Conservation (phyloP, 2,888 invertebrate genomes). For the Diplazon laetatorius region DNA sequence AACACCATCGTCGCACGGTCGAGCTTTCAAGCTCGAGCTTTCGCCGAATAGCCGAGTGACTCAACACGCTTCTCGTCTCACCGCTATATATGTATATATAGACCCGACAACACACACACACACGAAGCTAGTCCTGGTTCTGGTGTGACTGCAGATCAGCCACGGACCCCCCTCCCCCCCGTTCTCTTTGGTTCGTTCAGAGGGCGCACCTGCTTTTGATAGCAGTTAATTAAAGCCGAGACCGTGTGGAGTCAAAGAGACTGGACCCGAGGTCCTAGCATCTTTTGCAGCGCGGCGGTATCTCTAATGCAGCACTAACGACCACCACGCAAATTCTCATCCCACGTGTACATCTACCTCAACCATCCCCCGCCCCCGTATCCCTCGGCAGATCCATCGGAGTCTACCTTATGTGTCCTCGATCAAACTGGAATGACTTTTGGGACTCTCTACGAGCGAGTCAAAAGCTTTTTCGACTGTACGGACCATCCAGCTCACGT, state of each 20-base stretch:
- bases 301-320: neutral
- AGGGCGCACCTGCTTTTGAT: conserved; percentile 71
- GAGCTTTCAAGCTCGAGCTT: neutral
- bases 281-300: conserved; percentile 31
- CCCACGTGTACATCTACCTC: too few relatives aligned
- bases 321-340: neutral
- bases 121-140: neutral
- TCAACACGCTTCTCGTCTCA: neutral
- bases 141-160: conserved; percentile 19
- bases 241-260: conserved; percentile 64
- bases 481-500: too few relatives aligned
- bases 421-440: too few relatives aligned
- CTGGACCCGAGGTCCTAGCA: conserved; percentile 19
- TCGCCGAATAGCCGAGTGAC: conserved; percentile 3
- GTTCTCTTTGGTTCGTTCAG: conserved; percentile 60
- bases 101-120: too few relatives aligned
- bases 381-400: neutral
- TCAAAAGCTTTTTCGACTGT: too few relatives aligned
- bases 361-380: too few relatives aligned
- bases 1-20: neutral
- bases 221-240: conserved; percentile 72
- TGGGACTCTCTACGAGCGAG: too few relatives aligned
- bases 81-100: too few relatives aligned
- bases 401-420: neutral
- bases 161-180: neutral